phyloP scores from a whole-genome alignment of 2,888 invertebrate species.

The Dasysyrphus tricinctus region DNA sequence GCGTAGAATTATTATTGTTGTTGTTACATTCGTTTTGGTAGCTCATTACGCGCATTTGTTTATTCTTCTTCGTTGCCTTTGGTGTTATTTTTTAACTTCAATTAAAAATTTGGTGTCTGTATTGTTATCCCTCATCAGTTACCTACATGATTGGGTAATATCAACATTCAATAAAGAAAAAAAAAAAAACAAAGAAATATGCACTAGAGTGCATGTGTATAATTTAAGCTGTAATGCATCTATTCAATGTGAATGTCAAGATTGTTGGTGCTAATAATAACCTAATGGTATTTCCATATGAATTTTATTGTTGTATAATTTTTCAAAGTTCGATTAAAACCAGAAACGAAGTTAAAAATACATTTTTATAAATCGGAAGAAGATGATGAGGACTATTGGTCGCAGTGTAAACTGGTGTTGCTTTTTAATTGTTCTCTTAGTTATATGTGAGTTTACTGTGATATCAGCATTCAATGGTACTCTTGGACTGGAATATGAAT shows the following conservation, averaged over 20 bases:
- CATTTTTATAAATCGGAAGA: conserved; percentile 34
- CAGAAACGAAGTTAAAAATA: background rate
- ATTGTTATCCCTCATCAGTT: conserved; percentile 39
- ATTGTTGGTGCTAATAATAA: conserved; percentile 23
- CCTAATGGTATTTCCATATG: conserved; percentile 29
- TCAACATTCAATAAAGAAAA: background rate
- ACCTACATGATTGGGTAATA: conserved; percentile 44
- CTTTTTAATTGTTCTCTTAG: conserved; percentile 50
- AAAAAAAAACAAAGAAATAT: conserved; percentile 19
- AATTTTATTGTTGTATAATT: background rate
- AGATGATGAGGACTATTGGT: conserved; percentile 57
- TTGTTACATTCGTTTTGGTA: conserved; percentile 16
- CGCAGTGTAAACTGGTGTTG: conserved; percentile 53
- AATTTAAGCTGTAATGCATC: conserved; percentile 45
- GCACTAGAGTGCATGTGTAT: conserved; percentile 51
- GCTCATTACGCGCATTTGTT: conserved; percentile 18
- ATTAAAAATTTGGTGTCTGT: conserved; percentile 27
- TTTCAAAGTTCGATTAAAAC: background rate
- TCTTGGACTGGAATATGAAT: conserved; percentile 35
- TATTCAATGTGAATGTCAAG: conserved; percentile 67
- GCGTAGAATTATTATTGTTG: conserved; percentile 30
- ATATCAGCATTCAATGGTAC: conserved; percentile 57
- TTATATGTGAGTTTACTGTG: conserved; percentile 60
- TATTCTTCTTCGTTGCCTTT: conserved; percentile 42
- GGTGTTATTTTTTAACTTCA: conserved; percentile 32